A percentile compares a stretch with the other conserved stretches of the same genome.
These are phyloP conservation scores for Bruchidius siliquastri DNA, from an alignment of 2,888 invertebrate genomes.

Conservation along the genomic window DNA sequence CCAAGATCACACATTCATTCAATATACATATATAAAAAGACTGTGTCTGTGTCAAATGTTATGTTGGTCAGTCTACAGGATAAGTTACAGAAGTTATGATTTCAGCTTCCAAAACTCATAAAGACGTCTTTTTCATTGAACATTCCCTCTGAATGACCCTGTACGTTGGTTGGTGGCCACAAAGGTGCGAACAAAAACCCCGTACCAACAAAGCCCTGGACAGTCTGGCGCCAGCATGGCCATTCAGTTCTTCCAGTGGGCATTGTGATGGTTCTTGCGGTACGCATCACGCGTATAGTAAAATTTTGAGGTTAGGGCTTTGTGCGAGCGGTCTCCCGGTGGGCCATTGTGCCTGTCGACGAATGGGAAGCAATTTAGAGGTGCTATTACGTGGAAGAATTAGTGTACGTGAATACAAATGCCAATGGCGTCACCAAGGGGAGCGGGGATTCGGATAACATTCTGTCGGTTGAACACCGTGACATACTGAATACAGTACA, in stretches of 20 bases:
- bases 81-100: too few relatives aligned
- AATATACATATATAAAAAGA: too few relatives aligned
- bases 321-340: background rate
- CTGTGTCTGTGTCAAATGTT: too few relatives aligned
- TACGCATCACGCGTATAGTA: background rate
- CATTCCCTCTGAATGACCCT: background rate
- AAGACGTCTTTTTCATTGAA: background rate
- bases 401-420: background rate
- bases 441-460: too few relatives aligned
- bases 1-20: too few relatives aligned
- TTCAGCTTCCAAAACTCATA: too few relatives aligned
- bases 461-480: too few relatives aligned
- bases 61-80: too few relatives aligned
- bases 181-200: background rate
- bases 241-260: background rate
- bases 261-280: background rate
- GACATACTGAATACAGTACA: too few relatives aligned
- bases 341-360: background rate
- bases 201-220: background rate
- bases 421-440: background rate
- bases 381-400: background rate
- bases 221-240: background rate
- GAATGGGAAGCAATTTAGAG: background rate
- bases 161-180: background rate
- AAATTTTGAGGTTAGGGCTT: background rate